Base-by-base conservation (phyloP, 2,888 invertebrate genomes). In the Corythucha ciliata region DNA sequence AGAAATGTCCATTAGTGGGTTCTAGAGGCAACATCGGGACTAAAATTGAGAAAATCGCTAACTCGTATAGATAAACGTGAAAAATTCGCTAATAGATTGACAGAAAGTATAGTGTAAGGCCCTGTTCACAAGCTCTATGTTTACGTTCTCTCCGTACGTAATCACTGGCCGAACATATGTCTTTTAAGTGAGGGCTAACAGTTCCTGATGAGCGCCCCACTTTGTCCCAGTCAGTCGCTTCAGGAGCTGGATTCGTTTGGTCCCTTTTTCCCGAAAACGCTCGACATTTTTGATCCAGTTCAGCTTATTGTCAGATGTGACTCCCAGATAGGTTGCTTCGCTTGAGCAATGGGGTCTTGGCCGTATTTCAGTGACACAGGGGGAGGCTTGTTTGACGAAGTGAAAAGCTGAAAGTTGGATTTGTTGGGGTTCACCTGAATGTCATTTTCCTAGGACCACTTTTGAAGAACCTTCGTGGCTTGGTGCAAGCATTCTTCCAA, bases 281-380 rank as follows among this genome's bases (percentile, higher is more conserved):
- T n/a, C 7, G 14, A n/a, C 36, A 36, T 36, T 36, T 18, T 36
- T 36, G 8, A 36, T 36, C 36, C 36, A 36, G 36, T 36, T 36
- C 16, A 36, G 36, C 36, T 10, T 36, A n/a, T 36, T 36, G 36
- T 36, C 36, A 10, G 16, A 36, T 36, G 36, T 36, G 36, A 36
- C 36, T 36, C 36, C 36, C 7, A 36, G 36, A n/a, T n/a, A 36
- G 14, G 36, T 36, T 7, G 36, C 36, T n/a, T 36, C 36, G 16
- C 14, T n/a, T n/a, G n/a, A n/a, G n/a, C n/a, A n/a, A n/a, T n/a
- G n/a, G n/a, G n/a, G n/a, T n/a, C n/a, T n/a, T n/a, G n/a, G n/a
- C n/a, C n/a, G 16, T 36, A 36, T 36, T n/a, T 36, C 36, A 36
- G 36, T n/a, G 14, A 36, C 36, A 36, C 36, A 36, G 36, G 36